phyloP scores from a whole-genome alignment of 2,113 vertebrate genomes.

The Hyla sarda region DNA sequence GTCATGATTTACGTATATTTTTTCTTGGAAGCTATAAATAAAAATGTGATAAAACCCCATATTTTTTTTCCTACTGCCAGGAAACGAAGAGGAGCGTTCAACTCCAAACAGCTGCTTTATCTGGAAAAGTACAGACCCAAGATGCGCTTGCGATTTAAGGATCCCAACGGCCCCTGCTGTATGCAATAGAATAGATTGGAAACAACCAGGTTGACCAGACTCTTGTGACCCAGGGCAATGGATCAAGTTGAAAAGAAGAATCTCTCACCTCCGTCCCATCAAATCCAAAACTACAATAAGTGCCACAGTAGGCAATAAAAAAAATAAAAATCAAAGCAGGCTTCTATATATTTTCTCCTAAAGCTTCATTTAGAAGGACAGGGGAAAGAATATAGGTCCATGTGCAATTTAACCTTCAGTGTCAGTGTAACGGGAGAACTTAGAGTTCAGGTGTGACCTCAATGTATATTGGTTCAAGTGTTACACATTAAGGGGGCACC shows the following conservation, averaged over 20 bases:
- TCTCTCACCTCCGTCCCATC: slow-evolving; percentile 40
- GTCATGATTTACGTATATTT: background rate
- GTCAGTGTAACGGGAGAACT: background rate
- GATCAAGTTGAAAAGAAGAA: slow-evolving; percentile 2
- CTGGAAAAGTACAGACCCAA: slow-evolving; percentile 99
- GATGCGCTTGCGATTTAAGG: slow-evolving; percentile 95
- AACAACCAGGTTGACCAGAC: slow-evolving; percentile 65
- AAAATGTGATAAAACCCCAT: background rate
- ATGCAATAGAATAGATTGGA: slow-evolving; percentile 81
- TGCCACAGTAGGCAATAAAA: slow-evolving; percentile 35
- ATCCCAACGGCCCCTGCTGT: slow-evolving; percentile 93
- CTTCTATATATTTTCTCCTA: background rate
- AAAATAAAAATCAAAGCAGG: slow-evolving; percentile 13
- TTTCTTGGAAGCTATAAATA: background rate
- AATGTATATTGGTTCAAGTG: slow-evolving; percentile 3
- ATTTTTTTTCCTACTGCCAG: slow-evolving; percentile 65
- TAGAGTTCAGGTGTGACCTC: background rate
- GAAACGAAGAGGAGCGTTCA: slow-evolving; percentile 99
- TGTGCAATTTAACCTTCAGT: background rate
- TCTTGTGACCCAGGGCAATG: slow-evolving; percentile 34
- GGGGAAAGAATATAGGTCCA: background rate
- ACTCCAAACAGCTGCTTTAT: slow-evolving; percentile 99
- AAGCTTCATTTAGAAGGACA: slow-evolving; percentile 17
- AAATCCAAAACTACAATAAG: slow-evolving; percentile 14
- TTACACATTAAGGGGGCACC: background rate